Percentiles rank a stretch among this genome's conserved stretches.
Evolutionary conservation across 2,888 invertebrate genomes (phyloP).

Genomic region (Neuroscelio doddi): DNA sequence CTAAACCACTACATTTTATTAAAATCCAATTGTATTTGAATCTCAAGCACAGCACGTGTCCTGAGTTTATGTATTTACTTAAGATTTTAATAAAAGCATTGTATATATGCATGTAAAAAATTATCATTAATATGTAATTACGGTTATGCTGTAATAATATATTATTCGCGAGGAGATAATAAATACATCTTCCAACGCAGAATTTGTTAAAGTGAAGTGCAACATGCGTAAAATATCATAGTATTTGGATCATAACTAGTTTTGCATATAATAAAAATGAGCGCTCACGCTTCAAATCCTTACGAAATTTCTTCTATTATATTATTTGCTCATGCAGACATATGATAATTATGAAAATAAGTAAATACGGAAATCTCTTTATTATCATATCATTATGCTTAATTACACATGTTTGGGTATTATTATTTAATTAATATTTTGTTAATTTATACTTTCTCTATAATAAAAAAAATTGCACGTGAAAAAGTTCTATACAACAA

Average conservation of each 20-base stretch:
- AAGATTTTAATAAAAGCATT: too few relatives aligned
- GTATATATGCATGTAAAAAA: too few relatives aligned
- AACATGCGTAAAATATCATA: conserved; percentile 24
- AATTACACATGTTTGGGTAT: not conserved
- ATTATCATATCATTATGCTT: not conserved
- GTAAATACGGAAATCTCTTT: not conserved
- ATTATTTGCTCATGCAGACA: not conserved
- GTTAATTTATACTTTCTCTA: conserved; percentile 13
- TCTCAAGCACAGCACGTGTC: too few relatives aligned
- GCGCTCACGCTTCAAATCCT: conserved; percentile 4
- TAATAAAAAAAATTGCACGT: not conserved
- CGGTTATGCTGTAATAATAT: not conserved
- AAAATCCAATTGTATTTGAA: too few relatives aligned
- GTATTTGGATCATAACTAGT: conserved; percentile 2
- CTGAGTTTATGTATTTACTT: too few relatives aligned
- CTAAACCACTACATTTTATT: too few relatives aligned
- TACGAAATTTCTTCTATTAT: conserved; percentile 3
- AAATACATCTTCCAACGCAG: not conserved
- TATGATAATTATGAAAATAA: conserved; percentile 4
- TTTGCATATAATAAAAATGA: not conserved
- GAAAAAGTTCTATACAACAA: too few relatives aligned
- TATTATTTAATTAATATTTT: conserved; percentile 9
- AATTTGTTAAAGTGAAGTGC: conserved; percentile 13
- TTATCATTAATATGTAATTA: conserved; percentile 8
- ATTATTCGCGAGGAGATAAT: not conserved